These are phyloP conservation scores for Cirrhinus molitorella DNA, from an alignment of 2,797 vertebrate species.

Conservation along the genomic window DNA sequence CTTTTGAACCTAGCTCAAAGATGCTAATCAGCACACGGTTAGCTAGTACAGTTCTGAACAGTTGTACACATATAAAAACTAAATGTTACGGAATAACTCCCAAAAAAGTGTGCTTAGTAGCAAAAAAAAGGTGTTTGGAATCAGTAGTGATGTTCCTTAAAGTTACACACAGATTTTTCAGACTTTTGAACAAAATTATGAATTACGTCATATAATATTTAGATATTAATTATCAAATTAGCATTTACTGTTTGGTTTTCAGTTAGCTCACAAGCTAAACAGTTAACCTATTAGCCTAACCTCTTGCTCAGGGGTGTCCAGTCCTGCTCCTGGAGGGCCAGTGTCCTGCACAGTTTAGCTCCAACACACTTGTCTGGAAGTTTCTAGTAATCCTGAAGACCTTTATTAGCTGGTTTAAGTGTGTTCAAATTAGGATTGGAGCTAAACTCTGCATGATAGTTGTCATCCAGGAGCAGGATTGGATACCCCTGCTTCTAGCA, in stretches of 20 bases:
- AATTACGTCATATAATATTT: neutral
- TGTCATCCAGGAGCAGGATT: neutral
- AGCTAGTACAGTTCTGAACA: too few relatives aligned
- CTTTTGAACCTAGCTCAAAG: too few relatives aligned
- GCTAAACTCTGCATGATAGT: neutral
- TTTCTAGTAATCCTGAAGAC: neutral
- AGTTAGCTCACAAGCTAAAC: neutral
- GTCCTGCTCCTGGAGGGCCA: neutral
- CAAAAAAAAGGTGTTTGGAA: too few relatives aligned
- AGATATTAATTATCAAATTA: neutral
- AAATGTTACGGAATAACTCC: too few relatives aligned
- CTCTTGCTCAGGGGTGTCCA: neutral
- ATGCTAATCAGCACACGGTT: too few relatives aligned
- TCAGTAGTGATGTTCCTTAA: too few relatives aligned
- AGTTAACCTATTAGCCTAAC: neutral
- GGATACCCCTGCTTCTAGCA: neutral
- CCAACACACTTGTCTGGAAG: neutral
- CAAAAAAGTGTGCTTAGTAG: too few relatives aligned
- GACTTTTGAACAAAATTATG: too few relatives aligned
- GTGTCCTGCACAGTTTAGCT: neutral
- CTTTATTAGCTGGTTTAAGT: conserved; percentile 13
- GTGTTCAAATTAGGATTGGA: neutral
- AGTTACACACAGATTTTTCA: too few relatives aligned
- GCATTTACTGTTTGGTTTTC: neutral
- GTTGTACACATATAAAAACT: too few relatives aligned